These are phyloP conservation scores for Bolinopsis microptera DNA, from an alignment of 37 sponge, comb jelly and placozoan genomes.

Conservation along the genomic window DNA sequence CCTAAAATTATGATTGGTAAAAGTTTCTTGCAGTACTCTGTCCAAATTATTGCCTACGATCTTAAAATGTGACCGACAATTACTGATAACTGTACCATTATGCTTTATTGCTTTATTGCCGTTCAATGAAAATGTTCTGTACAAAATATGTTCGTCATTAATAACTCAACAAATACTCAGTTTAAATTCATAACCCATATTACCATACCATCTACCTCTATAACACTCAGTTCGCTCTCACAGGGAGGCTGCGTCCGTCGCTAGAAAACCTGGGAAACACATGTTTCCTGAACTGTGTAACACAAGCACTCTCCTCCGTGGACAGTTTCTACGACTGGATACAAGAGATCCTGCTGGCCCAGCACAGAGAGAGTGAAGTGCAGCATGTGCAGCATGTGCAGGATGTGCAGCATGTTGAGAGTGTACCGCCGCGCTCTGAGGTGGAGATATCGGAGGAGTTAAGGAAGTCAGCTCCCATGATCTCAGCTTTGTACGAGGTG, in stretches of 20 bases:
- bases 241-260: slow-evolving; percentile 17
- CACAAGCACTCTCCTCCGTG: slow-evolving; percentile 44
- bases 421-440: not conserved
- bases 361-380: not conserved
- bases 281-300: slow-evolving; percentile 63
- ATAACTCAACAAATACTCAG: too few species aligned
- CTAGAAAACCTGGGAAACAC: slow-evolving; percentile 54
- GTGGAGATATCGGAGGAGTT: slow-evolving; percentile 52
- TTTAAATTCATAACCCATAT: too few species aligned
- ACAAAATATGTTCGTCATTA: too few species aligned
- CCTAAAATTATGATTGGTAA: too few species aligned
- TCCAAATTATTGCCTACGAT: too few species aligned
- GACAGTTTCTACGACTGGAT: slow-evolving; percentile 63
- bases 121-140: too few species aligned
- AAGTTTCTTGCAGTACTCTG: too few species aligned
- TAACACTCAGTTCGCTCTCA: too few species aligned
- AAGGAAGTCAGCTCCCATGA: slow-evolving; percentile 31
- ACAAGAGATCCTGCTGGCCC: slow-evolving; percentile 4
- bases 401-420: not conserved
- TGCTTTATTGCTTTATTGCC: too few species aligned
- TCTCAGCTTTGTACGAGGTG: slow-evolving; percentile 6
- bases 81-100: too few species aligned
- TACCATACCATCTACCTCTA: too few species aligned
- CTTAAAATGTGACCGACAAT: too few species aligned
- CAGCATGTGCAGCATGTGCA: not conserved